Base-by-base conservation (phyloP, 2,113 vertebrate genomes). In the Dipodomys stephensi region DNA sequence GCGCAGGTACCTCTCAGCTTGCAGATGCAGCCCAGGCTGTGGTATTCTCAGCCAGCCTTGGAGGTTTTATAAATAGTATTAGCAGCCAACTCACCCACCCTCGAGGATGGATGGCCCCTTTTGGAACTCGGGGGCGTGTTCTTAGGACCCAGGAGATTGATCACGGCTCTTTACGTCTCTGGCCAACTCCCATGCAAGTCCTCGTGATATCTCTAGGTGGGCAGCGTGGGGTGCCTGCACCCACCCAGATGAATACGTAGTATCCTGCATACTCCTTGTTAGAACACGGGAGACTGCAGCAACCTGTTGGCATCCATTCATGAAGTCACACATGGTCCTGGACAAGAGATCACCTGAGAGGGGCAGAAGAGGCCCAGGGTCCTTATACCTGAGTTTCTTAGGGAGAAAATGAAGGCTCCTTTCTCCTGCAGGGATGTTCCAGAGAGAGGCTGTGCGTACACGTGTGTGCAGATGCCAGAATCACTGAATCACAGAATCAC, bases 1-100 rank as follows among this genome's bases (percentile, higher is more conserved):
- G 15, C 84, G 35, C 62, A 82, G 69, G 46, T 60, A 23, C 74
- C 82, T 83, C 87, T 97, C 84, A 91, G 2, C 39, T 6, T 57
- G 12, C 4, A 13, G 53, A 1, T 4, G 80, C 65, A 32, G 74
- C 49, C 81, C 25, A 83, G 67, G 13, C 87, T 6, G 2, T 88
- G 46, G 69, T 95, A 96, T n/a, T 68, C 91, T 91, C 94, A 81
- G 92, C 60, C 44, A 8, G 62, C 87, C 96, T 92, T 86, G 68
- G 69, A 53, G 68, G 46, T 67, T 92, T 1, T 0, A 88, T 39
- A 83, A 95, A 96, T 60, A 65, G 49, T 32, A 39, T 91, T 91
- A 84, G 82, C 83, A 91, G 67, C 44, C 83, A 83, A 60, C 49
- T 72, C 68, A 94, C 78, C 69, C 73, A 27, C 22, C 30, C 71